Evolutionary conservation across 2,113 vertebrate species (phyloP).

Genomic region (Callocephalon fimbriatum): DNA sequence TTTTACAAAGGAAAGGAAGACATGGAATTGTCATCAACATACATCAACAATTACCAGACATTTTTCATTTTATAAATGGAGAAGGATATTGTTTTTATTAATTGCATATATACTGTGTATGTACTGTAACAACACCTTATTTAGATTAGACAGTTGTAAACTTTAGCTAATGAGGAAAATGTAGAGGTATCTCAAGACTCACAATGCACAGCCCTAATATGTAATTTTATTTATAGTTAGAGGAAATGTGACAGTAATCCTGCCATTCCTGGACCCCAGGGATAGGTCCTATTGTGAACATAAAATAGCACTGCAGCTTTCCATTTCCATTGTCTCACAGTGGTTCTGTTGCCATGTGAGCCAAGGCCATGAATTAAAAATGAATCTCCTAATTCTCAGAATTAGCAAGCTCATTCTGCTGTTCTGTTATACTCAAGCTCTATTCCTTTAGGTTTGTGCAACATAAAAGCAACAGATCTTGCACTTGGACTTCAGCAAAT

Average conservation of each 20-base stretch:
- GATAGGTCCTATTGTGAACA: not conserved
- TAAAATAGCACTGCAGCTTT: slow-evolving; percentile 26
- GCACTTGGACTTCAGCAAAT: not conserved
- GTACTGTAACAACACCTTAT: not conserved
- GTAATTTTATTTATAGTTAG: slow-evolving; percentile 3
- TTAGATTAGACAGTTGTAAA: not conserved
- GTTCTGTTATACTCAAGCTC: not conserved
- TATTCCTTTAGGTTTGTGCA: not conserved
- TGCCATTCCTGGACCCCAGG: not conserved
- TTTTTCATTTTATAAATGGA: not conserved
- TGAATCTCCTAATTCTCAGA: not conserved
- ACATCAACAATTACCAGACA: not conserved
- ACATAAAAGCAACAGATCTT: not conserved
- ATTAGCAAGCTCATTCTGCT: not conserved
- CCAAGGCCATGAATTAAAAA: slow-evolving; percentile 14
- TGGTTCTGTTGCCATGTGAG: slow-evolving; percentile 34
- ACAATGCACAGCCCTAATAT: not conserved
- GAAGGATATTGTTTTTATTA: not conserved
- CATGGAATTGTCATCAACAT: not conserved
- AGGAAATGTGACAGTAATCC: not conserved
- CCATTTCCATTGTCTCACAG: slow-evolving; percentile 3
- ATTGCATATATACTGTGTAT: not conserved
- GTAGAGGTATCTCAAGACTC: not conserved
- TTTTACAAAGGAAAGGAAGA: not conserved
- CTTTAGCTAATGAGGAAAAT: not conserved